Evolutionary conservation across 2,113 vertebrate species (phyloP).

Genomic region (Todiramphus saurophagus): DNA sequence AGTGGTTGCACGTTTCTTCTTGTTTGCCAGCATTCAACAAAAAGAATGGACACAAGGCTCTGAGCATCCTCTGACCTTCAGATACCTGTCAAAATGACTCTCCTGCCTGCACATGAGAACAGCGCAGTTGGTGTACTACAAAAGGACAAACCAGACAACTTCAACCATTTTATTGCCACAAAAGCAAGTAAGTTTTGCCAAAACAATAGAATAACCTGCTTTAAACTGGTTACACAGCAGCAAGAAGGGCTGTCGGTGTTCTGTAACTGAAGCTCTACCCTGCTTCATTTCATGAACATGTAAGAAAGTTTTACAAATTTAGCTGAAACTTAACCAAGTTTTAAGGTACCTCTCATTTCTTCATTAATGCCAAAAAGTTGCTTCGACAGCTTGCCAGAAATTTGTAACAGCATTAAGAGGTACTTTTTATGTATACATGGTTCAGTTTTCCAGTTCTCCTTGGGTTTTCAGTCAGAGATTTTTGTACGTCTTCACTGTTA

Average conservation of each 20-base stretch:
- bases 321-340: not conserved
- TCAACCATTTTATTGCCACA: not conserved
- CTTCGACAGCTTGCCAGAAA: not conserved
- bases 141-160: not conserved
- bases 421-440: not conserved
- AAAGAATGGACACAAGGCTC: not conserved
- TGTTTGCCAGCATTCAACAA: not conserved
- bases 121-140: rapidly evolving
- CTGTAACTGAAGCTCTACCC: not conserved
- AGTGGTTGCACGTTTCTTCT: not conserved
- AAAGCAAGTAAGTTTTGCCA: not conserved
- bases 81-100: not conserved
- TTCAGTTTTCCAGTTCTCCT: not conserved
- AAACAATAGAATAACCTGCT: not conserved
- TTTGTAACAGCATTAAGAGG: not conserved
- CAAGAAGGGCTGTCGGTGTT: not conserved
- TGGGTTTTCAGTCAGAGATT: not conserved
- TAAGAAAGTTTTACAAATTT: not conserved
- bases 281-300: not conserved
- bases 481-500: not conserved
- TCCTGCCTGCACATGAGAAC: not conserved
- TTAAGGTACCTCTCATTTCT: not conserved
- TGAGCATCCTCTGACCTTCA: not conserved
- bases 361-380: not conserved
- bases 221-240: not conserved